Conservation (phyloP, 2,113 vertebrate species). For the Melanerpes formicivorus region DNA sequence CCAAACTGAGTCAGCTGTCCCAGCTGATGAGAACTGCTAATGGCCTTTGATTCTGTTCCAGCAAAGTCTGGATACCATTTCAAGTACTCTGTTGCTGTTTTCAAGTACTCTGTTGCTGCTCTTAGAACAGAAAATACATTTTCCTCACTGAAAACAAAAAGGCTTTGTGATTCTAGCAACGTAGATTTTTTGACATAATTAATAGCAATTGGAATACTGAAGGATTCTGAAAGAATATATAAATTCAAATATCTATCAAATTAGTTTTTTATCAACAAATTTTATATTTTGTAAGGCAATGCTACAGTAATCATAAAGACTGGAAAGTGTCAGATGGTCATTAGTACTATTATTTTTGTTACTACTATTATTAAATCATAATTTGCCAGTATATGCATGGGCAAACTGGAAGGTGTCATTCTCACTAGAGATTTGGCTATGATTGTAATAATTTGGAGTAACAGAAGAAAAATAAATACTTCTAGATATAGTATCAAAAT, state of each 20-base stretch:
- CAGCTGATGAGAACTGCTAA: too few species aligned
- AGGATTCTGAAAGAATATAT: neutral
- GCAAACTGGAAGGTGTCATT: neutral
- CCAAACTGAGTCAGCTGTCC: too few species aligned
- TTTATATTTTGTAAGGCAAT: neutral
- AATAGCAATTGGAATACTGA: neutral
- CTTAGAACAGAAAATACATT: neutral
- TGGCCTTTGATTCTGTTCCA: too few species aligned
- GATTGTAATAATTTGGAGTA: neutral
- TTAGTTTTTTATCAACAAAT: neutral
- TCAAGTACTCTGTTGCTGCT: neutral
- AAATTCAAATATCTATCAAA: neutral
- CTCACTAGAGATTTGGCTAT: neutral
- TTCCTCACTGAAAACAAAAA: neutral
- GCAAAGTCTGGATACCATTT: neutral
- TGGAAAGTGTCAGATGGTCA: neutral
- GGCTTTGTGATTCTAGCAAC: neutral
- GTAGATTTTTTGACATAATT: neutral
- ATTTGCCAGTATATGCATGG: neutral
- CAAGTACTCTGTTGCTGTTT: neutral
- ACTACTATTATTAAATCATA: neutral
- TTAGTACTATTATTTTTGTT: neutral
- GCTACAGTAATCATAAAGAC: neutral
- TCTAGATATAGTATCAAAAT: neutral
- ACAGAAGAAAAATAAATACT: neutral